phyloP scores from a whole-genome alignment of 2,888 invertebrate genomes.

The Argyresthia albistria region DNA sequence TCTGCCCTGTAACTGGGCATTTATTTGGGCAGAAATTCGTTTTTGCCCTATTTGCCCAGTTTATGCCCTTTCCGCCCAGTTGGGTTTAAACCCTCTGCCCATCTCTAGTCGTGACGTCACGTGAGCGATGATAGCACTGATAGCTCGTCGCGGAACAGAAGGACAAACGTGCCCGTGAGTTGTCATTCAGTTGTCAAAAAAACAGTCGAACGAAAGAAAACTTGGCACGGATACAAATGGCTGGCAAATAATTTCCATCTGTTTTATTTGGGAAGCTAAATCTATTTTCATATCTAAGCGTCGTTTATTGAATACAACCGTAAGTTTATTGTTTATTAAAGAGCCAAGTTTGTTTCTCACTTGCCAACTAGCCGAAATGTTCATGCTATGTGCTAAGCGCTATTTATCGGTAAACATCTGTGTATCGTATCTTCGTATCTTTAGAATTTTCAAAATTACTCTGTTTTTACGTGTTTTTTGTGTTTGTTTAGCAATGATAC shows the following conservation, averaged over 20 bases:
- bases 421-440: too few species aligned
- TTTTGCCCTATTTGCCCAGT: too few species aligned
- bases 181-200: conserved; percentile 51
- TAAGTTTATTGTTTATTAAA: not conserved
- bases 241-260: conserved; percentile 37
- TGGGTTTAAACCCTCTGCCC: too few species aligned
- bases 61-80: too few species aligned
- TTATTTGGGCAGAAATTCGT: too few species aligned
- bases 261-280: conserved; percentile 38
- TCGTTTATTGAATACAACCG: conserved; percentile 6
- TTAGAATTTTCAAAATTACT: not conserved
- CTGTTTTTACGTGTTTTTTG: not conserved
- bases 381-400: not conserved
- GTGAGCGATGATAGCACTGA: too few species aligned
- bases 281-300: conserved; percentile 34
- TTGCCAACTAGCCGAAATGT: not conserved
- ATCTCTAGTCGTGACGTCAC: too few species aligned
- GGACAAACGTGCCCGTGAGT: not conserved
- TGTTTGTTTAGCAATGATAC: not conserved
- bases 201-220: conserved; percentile 34
- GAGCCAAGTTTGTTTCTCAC: not conserved
- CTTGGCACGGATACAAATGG: conserved; percentile 32
- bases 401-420: too few species aligned
- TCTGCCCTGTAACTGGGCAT: too few species aligned
- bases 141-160: too few species aligned